phyloP scores from a whole-genome alignment of 2,113 vertebrate genomes.

The Calyptommatus sinebrachiatus region DNA sequence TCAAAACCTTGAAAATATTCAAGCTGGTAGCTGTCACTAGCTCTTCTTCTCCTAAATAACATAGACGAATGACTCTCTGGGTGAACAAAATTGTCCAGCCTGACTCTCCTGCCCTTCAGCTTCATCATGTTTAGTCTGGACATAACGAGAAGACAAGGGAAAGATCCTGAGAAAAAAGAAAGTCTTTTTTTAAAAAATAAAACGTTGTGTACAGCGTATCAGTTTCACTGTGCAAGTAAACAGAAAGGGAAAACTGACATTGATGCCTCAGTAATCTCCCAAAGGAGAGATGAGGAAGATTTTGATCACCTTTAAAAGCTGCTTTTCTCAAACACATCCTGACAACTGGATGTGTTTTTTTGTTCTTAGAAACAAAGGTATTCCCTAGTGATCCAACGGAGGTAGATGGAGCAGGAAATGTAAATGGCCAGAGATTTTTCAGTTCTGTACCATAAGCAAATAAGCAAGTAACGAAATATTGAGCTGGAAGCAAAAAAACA shows the following conservation, averaged over 20 bases:
- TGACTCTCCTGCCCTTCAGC: too few relatives aligned
- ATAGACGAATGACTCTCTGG: too few relatives aligned
- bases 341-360: constrained; percentile 49
- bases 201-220: constrained; percentile 32
- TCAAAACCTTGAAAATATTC: too few relatives aligned
- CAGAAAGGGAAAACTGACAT: constrained; percentile 54
- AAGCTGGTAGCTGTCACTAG: too few relatives aligned
- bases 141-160: neutral
- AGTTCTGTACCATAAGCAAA: neutral
- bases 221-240: constrained; percentile 55
- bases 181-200: neutral
- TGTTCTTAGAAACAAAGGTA: neutral
- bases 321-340: constrained; percentile 55
- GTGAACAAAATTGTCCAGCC: too few relatives aligned
- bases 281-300: constrained; percentile 53
- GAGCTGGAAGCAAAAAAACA: neutral
- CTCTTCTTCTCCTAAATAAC: too few relatives aligned
- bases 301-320: constrained; percentile 58
- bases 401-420: neutral
- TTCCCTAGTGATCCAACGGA: constrained; percentile 43
- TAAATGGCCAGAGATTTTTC: neutral
- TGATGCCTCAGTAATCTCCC: constrained; percentile 54
- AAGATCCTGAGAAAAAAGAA: too few relatives aligned
- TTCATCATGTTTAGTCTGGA: constrained; percentile 1
- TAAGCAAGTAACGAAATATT: neutral